Evolutionary conservation across 2,113 vertebrate genomes (phyloP).

Genomic region (Puma concolor): DNA sequence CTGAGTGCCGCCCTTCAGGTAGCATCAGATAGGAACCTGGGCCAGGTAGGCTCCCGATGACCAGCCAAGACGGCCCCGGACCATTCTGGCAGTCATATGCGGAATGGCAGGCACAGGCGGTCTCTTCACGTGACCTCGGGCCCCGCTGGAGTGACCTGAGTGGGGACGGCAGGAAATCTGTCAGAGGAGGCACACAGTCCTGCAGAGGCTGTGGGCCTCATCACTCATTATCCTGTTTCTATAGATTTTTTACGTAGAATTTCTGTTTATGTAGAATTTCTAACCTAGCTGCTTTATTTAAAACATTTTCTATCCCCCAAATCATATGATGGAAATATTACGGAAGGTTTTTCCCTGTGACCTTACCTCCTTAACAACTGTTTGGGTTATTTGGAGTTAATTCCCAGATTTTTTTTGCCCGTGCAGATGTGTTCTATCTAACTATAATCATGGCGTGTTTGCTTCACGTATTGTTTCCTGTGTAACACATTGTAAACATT

Average conservation of each 20-base stretch:
- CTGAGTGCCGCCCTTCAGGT: neutral
- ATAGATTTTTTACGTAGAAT: too few relatives aligned
- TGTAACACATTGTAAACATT: neutral
- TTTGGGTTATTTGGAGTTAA: neutral
- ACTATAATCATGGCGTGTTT: neutral
- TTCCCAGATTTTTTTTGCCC: neutral
- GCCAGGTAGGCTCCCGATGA: too few relatives aligned
- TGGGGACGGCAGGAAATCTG: too few relatives aligned
- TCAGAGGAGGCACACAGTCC: too few relatives aligned
- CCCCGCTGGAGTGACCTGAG: neutral
- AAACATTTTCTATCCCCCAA: neutral
- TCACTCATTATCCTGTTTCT: neutral
- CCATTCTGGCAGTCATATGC: neutral
- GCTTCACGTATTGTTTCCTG: neutral
- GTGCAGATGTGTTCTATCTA: neutral
- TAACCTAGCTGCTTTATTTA: neutral
- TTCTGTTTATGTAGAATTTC: too few relatives aligned
- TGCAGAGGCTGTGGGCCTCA: neutral
- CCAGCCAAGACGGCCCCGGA: neutral
- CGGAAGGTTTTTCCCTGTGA: neutral
- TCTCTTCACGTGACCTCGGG: neutral
- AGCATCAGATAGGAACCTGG: neutral
- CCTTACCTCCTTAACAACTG: neutral
- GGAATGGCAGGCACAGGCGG: fast-evolving
- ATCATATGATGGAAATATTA: neutral